These are phyloP conservation scores for Muraenolepis orangiensis DNA, from an alignment of 2,797 vertebrate genomes.

Conservation along the genomic window DNA sequence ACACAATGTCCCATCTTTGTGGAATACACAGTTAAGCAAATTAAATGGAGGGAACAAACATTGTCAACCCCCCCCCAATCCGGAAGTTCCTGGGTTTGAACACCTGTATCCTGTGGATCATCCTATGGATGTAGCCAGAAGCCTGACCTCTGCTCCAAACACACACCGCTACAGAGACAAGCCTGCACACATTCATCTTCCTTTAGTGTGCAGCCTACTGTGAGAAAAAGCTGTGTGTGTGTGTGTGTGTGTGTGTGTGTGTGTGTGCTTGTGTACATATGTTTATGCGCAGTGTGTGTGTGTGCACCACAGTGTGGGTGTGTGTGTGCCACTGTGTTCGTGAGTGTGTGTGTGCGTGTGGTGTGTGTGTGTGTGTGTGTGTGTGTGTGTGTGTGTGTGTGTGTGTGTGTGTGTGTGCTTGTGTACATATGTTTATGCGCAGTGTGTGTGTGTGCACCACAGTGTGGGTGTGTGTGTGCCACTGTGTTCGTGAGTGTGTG, in stretches of 20 bases:
- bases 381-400: not conserved
- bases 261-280: not conserved
- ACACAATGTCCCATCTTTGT: too few species aligned
- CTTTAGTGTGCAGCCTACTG: not conserved
- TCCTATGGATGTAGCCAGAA: not conserved
- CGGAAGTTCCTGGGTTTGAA: not conserved
- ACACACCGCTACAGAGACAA: not conserved
- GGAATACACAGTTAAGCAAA: too few species aligned
- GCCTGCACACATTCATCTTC: not conserved
- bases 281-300: not conserved
- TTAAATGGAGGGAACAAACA: too few species aligned
- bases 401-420: not conserved
- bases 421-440: too few species aligned
- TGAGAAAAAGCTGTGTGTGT: not conserved
- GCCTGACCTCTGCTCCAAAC: not conserved
- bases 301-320: not conserved
- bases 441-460: not conserved
- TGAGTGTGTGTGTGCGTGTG: not conserved
- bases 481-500: too few species aligned
- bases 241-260: slow-evolving; percentile 14
- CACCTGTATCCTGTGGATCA: not conserved
- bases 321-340: not conserved
- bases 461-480: not conserved
- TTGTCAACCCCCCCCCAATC: too few species aligned
- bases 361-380: not conserved